phyloP scores from a whole-genome alignment of 2,888 invertebrate genomes.

The Cheilosia soror region DNA sequence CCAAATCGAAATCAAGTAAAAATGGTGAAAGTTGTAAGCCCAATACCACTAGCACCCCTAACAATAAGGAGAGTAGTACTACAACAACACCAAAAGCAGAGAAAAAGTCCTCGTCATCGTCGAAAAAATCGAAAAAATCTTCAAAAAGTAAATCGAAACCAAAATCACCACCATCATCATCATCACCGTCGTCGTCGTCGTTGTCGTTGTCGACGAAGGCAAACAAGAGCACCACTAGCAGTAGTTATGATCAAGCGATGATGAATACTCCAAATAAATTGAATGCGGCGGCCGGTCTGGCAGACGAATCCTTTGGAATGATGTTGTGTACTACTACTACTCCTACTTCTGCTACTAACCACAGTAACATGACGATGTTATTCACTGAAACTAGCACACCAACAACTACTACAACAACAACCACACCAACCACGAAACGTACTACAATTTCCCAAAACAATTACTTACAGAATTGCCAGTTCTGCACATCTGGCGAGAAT shows the following conservation, averaged over 20 bases:
- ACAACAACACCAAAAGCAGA: constrained; percentile 72
- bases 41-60: constrained; percentile 71
- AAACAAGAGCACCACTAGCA: constrained; percentile 32
- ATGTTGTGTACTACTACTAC: constrained; percentile 75
- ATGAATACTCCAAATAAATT: constrained; percentile 33
- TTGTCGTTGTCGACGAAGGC: constrained; percentile 53
- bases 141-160: constrained; percentile 63
- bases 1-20: constrained; percentile 72
- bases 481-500: constrained; percentile 97
- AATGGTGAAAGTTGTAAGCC: constrained; percentile 73
- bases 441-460: constrained; percentile 78
- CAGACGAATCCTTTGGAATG: constrained; percentile 49
- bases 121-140: constrained; percentile 70
- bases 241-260: constrained; percentile 42
- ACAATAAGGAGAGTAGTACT: constrained; percentile 74
- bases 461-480: constrained; percentile 95
- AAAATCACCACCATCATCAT: constrained; percentile 50
- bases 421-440: constrained; percentile 81
- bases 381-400: constrained; percentile 74
- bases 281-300: neutral
- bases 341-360: constrained; percentile 68
- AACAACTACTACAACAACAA: constrained; percentile 76
- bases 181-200: constrained; percentile 31
- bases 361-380: constrained; percentile 73
- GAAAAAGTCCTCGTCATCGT: constrained; percentile 62